Evolutionary conservation across 2,113 vertebrate genomes (phyloP).

Genomic region (Festucalex cinctus): DNA sequence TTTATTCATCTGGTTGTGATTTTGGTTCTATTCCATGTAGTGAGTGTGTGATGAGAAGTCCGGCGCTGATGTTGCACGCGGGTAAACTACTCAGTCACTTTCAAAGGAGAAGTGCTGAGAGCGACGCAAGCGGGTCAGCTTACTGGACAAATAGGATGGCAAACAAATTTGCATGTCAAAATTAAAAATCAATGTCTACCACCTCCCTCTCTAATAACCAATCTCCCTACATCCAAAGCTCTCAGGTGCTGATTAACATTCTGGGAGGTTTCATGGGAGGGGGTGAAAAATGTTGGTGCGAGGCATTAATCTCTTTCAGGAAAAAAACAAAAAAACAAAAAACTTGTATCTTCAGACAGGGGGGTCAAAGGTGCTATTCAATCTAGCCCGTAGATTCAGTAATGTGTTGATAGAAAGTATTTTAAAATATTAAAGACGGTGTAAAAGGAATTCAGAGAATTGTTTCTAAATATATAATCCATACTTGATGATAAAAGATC

Average conservation of each 20-base stretch:
- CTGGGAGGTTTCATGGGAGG: conserved; percentile 57
- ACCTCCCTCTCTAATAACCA: conserved; percentile 76
- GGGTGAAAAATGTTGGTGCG: conserved; percentile 66
- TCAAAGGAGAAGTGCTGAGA: conserved; percentile 61
- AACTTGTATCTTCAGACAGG: conserved; percentile 78
- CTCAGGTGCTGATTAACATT: conserved; percentile 74
- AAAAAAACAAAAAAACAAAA: conserved; percentile 61
- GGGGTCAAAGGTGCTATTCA: conserved; percentile 79
- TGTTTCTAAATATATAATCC: too few relatives aligned
- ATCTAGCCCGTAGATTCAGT: conserved; percentile 74
- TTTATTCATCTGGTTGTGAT: background rate
- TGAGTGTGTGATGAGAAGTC: background rate
- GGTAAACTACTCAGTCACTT: conserved; percentile 63
- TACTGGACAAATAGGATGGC: conserved; percentile 68
- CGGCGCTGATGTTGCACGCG: conserved; percentile 8
- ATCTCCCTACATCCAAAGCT: conserved; percentile 65
- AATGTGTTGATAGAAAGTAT: conserved; percentile 70
- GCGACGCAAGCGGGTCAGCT: conserved; percentile 54
- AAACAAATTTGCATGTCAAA: conserved; percentile 75
- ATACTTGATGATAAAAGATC: too few relatives aligned
- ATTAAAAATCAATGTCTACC: conserved; percentile 78
- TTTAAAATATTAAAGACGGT: too few relatives aligned
- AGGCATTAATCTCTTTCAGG: conserved; percentile 78
- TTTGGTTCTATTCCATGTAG: background rate
- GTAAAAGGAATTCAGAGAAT: too few relatives aligned